phyloP scores from a whole-genome alignment of 2,113 vertebrate species.

The Aix galericulata region DNA sequence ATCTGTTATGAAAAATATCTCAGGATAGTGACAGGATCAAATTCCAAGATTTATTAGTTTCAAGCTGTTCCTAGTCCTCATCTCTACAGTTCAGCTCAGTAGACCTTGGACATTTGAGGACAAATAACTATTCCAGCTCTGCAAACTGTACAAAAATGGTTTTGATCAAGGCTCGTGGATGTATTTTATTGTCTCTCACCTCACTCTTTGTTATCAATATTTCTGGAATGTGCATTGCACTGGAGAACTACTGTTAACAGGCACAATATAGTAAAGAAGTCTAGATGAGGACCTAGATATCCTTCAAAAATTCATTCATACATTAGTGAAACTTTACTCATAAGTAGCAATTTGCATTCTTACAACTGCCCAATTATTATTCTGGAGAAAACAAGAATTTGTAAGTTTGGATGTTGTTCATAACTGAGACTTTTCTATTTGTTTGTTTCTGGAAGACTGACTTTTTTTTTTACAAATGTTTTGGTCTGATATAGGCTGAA shows the following conservation, averaged over 20 bases:
- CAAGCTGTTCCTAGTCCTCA: not conserved
- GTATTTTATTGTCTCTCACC: not conserved
- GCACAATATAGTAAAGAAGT: not conserved
- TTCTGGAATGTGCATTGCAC: not conserved
- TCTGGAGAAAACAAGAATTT: not conserved
- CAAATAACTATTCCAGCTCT: constrained; percentile 6
- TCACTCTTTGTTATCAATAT: not conserved
- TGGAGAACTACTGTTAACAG: not conserved
- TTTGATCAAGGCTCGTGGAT: not conserved
- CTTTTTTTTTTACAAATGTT: not conserved
- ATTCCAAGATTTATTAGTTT: not conserved
- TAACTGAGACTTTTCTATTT: not conserved
- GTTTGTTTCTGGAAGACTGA: not conserved
- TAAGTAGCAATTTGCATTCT: not conserved
- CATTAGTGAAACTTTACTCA: not conserved
- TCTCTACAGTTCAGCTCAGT: not conserved
- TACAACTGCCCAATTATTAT: not conserved
- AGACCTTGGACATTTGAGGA: not conserved
- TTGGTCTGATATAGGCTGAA: no score
- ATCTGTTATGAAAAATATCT: not conserved
- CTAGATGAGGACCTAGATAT: not conserved
- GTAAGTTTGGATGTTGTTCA: not conserved
- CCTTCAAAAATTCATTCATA: not conserved
- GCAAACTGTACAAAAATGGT: not conserved
- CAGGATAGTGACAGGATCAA: not conserved